Percentiles rank a stretch among this genome's conserved stretches.
These are phyloP conservation scores for Chaetodon trifasciatus DNA, from an alignment of 2,797 vertebrate species.

Conservation along the genomic window DNA sequence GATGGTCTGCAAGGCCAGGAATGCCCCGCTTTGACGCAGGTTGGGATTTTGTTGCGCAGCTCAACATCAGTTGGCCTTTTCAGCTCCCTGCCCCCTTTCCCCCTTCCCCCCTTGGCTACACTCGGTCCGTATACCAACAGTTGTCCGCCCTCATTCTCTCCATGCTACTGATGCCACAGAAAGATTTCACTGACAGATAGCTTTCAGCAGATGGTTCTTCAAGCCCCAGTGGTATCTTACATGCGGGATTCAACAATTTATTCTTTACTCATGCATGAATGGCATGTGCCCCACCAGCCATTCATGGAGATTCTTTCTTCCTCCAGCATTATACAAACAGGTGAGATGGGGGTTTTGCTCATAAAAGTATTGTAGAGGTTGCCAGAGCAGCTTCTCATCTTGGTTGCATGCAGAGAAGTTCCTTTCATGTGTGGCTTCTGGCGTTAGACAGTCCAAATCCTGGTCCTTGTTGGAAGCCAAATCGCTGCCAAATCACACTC, in stretches of 20 bases:
- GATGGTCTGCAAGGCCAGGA: conserved; percentile 73
- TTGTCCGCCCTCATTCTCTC: conserved; percentile 77
- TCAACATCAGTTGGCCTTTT: conserved; percentile 75
- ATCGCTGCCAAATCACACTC: conserved; percentile 56
- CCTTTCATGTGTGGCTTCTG: conserved; percentile 46
- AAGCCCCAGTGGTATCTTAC: conserved; percentile 58
- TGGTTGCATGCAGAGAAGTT: conserved; percentile 32
- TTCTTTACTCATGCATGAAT: conserved; percentile 40
- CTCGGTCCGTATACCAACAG: conserved; percentile 66
- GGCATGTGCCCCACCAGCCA: conserved; percentile 28
- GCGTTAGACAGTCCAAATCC: conserved; percentile 21
- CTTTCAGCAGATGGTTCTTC: conserved; percentile 80
- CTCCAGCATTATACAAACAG: conserved; percentile 21
- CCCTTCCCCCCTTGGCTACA: conserved; percentile 40
- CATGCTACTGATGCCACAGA: conserved; percentile 76
- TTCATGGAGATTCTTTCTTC: background rate
- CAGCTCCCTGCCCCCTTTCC: conserved; percentile 17
- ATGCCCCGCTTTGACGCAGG: conserved; percentile 80
- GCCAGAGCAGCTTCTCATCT: conserved; percentile 42
- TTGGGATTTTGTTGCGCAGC: conserved; percentile 80
- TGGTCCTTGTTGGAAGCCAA: conserved; percentile 37
- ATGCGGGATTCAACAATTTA: conserved; percentile 45
- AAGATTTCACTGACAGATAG: conserved; percentile 80
- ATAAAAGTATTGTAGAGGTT: conserved; percentile 32
- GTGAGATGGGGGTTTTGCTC: conserved; percentile 22